phyloP scores from a whole-genome alignment of 2,888 invertebrate species.

The Odontocolon sp. region DNA sequence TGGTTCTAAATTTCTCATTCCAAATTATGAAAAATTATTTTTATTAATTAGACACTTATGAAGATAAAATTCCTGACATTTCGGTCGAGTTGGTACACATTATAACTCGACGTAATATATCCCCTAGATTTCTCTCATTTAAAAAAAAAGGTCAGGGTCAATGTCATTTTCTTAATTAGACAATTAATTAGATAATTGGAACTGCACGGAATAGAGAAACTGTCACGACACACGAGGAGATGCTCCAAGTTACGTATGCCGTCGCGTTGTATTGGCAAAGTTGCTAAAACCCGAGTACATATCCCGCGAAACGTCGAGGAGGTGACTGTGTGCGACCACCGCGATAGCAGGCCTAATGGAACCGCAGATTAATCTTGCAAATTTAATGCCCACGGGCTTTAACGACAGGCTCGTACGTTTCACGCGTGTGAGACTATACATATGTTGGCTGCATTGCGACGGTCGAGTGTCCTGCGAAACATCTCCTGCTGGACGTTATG shows the following conservation, averaged over 20 bases:
- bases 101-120: no score
- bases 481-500: background rate
- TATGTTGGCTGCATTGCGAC: conserved; percentile 15
- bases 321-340: conserved; percentile 58
- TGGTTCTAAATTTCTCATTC: background rate
- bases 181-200: conserved; percentile 55
- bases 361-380: conserved; percentile 73
- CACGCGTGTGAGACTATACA: conserved; percentile 9
- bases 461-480: background rate
- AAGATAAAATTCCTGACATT: no score
- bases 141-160: background rate
- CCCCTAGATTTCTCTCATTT: background rate
- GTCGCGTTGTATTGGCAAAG: conserved; percentile 27
- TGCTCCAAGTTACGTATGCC: conserved; percentile 2
- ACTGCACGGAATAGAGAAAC: conserved; percentile 24
- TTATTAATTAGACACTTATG: no score
- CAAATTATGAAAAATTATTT: background rate
- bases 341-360: conserved; percentile 69
- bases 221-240: background rate
- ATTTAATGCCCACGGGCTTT: conserved; percentile 69
- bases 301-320: conserved; percentile 33
- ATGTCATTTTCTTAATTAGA: conserved; percentile 35
- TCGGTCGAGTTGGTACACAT: no score
- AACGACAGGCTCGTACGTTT: conserved; percentile 67
- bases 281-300: background rate